Evolutionary conservation across 1,140 invertebrate species (phyloP).

Genomic region (Pogonomyrmex californicus): DNA sequence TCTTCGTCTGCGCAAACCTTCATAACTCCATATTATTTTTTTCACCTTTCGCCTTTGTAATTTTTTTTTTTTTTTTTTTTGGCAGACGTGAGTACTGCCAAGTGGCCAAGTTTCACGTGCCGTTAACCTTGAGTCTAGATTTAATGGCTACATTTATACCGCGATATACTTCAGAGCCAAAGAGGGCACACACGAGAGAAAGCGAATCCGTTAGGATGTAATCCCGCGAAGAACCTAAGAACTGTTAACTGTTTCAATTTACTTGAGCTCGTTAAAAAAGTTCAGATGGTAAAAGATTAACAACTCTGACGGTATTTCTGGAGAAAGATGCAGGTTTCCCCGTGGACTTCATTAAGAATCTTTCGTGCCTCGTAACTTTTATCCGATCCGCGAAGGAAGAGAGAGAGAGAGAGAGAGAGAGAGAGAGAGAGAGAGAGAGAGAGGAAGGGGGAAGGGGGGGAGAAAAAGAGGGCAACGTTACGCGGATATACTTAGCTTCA

Average conservation of each 20-base stretch:
- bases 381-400: not conserved
- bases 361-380: not conserved
- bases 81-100: not conserved
- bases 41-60: not conserved
- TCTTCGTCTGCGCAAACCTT: not conserved
- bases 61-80: too few relatives aligned
- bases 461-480: not conserved
- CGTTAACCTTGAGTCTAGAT: conserved; percentile 73
- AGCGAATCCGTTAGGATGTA: conserved; percentile 22
- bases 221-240: conserved; percentile 12
- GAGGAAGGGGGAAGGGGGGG: too few relatives aligned
- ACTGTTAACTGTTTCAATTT: conserved; percentile 5
- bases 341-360: not conserved
- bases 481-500: conserved; percentile 29
- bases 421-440: too few relatives aligned
- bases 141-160: conserved; percentile 73
- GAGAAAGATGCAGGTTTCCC: not conserved
- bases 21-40: not conserved
- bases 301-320: not conserved
- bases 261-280: not conserved
- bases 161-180: conserved; percentile 41
- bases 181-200: conserved; percentile 41
- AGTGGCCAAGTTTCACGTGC: conserved; percentile 71
- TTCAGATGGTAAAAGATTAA: not conserved
- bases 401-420: too few relatives aligned